phyloP scores from a whole-genome alignment of 2,797 vertebrate genomes.

The Poeciliopsis infans region DNA sequence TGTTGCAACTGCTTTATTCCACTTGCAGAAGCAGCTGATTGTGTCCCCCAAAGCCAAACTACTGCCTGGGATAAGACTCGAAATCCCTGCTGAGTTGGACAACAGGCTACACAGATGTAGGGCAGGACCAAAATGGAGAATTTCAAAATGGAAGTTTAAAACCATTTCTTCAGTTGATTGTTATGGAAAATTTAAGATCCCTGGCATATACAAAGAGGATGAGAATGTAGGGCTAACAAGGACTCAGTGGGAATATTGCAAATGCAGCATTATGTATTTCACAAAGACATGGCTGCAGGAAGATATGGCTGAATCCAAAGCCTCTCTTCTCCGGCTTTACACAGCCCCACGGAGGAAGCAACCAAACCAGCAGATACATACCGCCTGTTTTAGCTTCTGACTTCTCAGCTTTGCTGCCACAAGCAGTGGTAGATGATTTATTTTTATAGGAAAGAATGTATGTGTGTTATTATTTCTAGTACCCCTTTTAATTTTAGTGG shows the following conservation, averaged over 20 bases:
- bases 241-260: constrained; percentile 9
- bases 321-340: constrained; percentile 3
- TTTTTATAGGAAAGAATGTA: not conserved
- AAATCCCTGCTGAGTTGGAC: constrained; percentile 3
- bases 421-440: not conserved
- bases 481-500: not conserved
- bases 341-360: not conserved
- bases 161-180: constrained; percentile 7
- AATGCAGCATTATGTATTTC: constrained; percentile 19
- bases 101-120: constrained; percentile 8
- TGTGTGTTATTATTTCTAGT: not conserved
- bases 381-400: constrained; percentile 4
- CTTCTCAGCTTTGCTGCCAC: not conserved
- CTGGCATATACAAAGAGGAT: constrained; percentile 5
- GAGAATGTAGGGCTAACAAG: constrained; percentile 2
- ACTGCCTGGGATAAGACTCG: not conserved
- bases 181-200: constrained; percentile 15
- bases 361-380: constrained; percentile 1
- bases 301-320: constrained; percentile 7
- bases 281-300: constrained; percentile 4
- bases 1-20: not conserved
- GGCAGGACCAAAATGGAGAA: constrained; percentile 5
- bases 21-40: not conserved
- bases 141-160: constrained; percentile 6
- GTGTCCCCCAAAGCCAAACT: constrained; percentile 1